Conservation (phyloP, 1,140 invertebrate species). For the Littorina saxatilis region DNA sequence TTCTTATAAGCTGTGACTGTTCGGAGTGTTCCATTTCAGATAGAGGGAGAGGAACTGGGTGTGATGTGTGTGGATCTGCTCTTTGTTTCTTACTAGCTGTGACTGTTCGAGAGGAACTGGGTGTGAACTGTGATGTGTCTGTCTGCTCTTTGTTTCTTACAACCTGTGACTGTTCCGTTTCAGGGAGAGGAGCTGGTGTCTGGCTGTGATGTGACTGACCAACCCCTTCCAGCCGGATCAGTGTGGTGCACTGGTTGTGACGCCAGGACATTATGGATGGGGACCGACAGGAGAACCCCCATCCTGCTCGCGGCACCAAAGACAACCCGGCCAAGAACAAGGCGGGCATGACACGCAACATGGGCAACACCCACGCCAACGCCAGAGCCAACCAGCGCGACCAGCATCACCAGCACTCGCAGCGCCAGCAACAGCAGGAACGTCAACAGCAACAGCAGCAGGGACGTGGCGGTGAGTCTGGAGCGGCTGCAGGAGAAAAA, state of each 20-base stretch:
- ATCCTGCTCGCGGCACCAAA: slow-evolving; percentile 20
- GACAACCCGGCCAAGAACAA: slow-evolving; percentile 38
- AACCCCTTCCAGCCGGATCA: too few species aligned
- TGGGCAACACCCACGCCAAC: slow-evolving; percentile 29
- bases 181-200: too few species aligned
- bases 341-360: slow-evolving; percentile 28
- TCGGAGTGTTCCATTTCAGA: too few species aligned
- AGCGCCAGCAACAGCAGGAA: background rate
- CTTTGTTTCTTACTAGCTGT: too few species aligned
- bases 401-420: slow-evolving; percentile 16
- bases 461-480: background rate
- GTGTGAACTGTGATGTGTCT: too few species aligned
- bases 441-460: slow-evolving; percentile 11
- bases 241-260: background rate
- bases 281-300: slow-evolving; percentile 35
- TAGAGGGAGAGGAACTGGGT: too few species aligned
- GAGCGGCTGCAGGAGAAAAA: background rate
- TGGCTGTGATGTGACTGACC: too few species aligned
- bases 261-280: slow-evolving; percentile 33
- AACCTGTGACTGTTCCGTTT: too few species aligned
- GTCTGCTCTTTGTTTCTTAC: too few species aligned
- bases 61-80: too few species aligned
- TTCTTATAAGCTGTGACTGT: too few species aligned
- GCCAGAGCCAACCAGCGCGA: slow-evolving; percentile 30
- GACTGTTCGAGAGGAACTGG: too few species aligned